Percentiles rank a stretch among this genome's conserved stretches.
These are phyloP conservation scores for Echiichthys vipera DNA, from an alignment of 2,797 vertebrate species.

Conservation along the genomic window DNA sequence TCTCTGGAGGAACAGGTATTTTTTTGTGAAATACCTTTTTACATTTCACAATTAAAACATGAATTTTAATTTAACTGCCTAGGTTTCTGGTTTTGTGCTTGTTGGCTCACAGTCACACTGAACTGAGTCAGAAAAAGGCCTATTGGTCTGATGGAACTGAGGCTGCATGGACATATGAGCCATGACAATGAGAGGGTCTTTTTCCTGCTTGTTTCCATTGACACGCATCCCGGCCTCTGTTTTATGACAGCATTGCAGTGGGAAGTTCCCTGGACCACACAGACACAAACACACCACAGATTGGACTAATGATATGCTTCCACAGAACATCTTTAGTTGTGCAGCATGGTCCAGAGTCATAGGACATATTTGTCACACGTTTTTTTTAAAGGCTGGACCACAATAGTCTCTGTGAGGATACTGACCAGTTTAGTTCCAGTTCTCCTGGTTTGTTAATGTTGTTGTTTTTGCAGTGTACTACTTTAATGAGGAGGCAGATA, in stretches of 20 bases:
- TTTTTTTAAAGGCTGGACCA: slow-evolving; percentile 48
- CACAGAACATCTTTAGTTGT: slow-evolving; percentile 55
- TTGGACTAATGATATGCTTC: slow-evolving; percentile 52
- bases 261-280: slow-evolving; percentile 60
- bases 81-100: neutral
- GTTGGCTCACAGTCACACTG: neutral
- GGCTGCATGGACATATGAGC: slow-evolving; percentile 14
- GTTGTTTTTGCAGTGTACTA: slow-evolving; percentile 25
- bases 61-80: neutral
- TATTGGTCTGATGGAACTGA: slow-evolving; percentile 8
- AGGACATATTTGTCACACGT: slow-evolving; percentile 33
- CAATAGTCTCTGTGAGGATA: slow-evolving; percentile 47
- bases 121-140: too few species aligned
- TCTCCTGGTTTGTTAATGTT: slow-evolving; percentile 42
- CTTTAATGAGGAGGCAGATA: slow-evolving; percentile 42
- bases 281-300: slow-evolving; percentile 51
- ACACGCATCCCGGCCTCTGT: slow-evolving; percentile 19
- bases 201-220: neutral
- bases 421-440: slow-evolving; percentile 43
- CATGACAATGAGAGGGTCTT: neutral
- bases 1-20: neutral
- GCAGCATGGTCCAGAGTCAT: slow-evolving; percentile 37
- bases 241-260: slow-evolving; percentile 21
- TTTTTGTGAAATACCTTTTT: neutral
- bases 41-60: neutral